Evolutionary conservation across 2,888 invertebrate species (phyloP), one percentile per base, ranked within the genome.

Genomic region (Adineta ricciae): DNA sequence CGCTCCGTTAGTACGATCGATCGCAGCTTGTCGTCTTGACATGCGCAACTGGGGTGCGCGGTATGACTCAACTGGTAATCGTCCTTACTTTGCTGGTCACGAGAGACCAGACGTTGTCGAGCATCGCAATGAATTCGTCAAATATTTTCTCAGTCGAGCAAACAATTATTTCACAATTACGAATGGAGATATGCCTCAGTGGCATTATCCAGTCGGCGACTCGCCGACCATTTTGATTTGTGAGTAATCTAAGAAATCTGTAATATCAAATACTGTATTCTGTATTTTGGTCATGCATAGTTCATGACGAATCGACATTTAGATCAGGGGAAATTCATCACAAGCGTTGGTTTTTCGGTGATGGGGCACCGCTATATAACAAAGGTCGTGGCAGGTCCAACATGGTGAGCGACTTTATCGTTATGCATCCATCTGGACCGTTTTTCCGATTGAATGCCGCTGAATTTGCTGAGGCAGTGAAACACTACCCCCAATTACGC

Each of bases 341-440:
- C 9, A 73, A 73, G 7, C 38, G 73, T 9, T 73, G 73, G 73
- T 16, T 73, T 24, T 73, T 7, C 24, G 36, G 11, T 32, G n/a
- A 52, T 27, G n/a, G 32, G 38, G 50, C 38, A 8, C 52, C 52
- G 16, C 41, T 83, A 56, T 83, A 49, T 54, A 38, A 32, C 9
- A 56, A 83, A 83, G 83, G 83, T 21, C 36, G 83, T 52, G 83
- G 83, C 4, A 52, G 54, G 56, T 54, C 56, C 27, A 64, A 38
- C 27, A 84, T 84, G 84, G 9, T 64, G 8, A 56, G 64, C 2
- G 32, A 56, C 19, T 84, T 84, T 84, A 27, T 84, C 9, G 72
- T 46, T 8, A 41, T 27, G 24, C 56, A 72, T 46, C 16, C n/a
- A 24, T 38, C 27, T 27, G 38, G 38, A n/a, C 27, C 56, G 27